phyloP scores from a whole-genome alignment of 2,797 vertebrate species.

The Pristis pectinata region DNA sequence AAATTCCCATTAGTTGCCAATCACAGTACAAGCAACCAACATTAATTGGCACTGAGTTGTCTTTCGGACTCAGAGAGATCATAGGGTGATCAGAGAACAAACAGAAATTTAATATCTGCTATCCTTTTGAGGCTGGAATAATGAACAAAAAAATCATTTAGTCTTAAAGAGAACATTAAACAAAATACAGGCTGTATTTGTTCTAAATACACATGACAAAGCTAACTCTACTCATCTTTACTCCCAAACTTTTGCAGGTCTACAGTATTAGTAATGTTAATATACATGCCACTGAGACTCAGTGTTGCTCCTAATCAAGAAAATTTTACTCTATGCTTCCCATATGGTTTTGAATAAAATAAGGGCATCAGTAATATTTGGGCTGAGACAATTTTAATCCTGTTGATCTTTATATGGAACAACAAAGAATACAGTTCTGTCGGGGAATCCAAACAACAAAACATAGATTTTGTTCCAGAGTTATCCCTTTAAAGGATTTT shows the following conservation, averaged over 20 bases:
- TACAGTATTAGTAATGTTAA: not conserved
- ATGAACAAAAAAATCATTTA: not conserved
- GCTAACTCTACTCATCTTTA: not conserved
- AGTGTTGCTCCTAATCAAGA: not conserved
- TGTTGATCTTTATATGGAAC: not conserved
- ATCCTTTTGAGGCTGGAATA: not conserved
- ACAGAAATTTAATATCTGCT: not conserved
- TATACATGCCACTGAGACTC: not conserved
- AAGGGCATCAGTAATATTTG: not conserved
- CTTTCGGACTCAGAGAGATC: not conserved
- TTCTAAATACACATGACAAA: not conserved
- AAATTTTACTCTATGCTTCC: not conserved
- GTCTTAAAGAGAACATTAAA: not conserved
- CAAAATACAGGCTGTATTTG: not conserved
- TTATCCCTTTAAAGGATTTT: not conserved
- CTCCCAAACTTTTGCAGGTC: not conserved
- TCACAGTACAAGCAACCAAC: not conserved
- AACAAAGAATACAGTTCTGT: not conserved
- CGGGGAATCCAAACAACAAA: not conserved
- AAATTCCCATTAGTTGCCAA: not conserved
- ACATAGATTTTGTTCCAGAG: not conserved
- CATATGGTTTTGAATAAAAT: not conserved
- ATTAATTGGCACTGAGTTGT: not conserved
- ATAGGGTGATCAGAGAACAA: not conserved
- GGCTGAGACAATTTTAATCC: not conserved